Conservation (phyloP, 2,113 vertebrate genomes). For the Ginglymostoma cirratum region DNA sequence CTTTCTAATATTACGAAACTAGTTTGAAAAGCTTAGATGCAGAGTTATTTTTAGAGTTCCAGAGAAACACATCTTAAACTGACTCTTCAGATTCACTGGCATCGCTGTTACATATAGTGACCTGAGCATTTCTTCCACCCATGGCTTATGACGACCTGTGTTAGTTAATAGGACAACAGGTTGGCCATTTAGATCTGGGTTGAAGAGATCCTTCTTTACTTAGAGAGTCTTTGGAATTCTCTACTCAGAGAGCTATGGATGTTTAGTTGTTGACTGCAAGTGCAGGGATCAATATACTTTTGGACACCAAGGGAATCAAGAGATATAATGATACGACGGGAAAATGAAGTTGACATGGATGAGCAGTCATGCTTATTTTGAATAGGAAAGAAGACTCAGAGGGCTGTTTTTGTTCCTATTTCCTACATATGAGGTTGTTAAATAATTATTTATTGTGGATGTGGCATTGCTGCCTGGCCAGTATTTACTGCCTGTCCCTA, state of each 20-base stretch:
- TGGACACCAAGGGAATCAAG: neutral
- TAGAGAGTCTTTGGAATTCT: neutral
- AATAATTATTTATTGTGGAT: no score
- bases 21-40: neutral
- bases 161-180: neutral
- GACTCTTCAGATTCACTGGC: neutral
- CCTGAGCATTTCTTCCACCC: neutral
- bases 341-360: neutral
- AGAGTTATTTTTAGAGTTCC: neutral
- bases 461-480: no score
- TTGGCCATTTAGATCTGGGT: neutral
- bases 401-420: neutral
- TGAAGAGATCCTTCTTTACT: neutral
- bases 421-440: neutral
- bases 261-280: neutral
- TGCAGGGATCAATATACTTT: neutral
- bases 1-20: neutral
- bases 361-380: neutral
- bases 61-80: neutral
- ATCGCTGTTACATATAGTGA: neutral
- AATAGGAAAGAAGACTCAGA: neutral
- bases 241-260: neutral
- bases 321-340: neutral
- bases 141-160: neutral
- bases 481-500: no score